Evolutionary conservation across 2,797 vertebrate genomes (phyloP).

Genomic region (Silurus lanzhouensis): DNA sequence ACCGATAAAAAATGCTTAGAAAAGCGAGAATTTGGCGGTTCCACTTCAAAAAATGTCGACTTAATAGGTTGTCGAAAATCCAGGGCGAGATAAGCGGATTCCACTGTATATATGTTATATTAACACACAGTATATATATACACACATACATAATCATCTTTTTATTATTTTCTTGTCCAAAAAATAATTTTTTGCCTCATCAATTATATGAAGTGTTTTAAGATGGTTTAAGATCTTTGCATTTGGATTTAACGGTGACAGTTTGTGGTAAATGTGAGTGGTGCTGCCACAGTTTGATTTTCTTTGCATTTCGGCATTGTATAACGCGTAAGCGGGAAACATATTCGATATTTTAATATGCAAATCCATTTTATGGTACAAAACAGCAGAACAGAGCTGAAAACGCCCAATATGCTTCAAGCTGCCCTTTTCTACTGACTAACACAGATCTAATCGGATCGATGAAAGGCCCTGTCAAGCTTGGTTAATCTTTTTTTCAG

Average conservation of each 20-base stretch:
- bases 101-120: no score
- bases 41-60: no score
- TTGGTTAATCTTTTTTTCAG: conserved; percentile 38
- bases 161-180: conserved; percentile 36
- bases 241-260: conserved; percentile 34
- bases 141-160: not conserved
- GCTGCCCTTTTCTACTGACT: conserved; percentile 21
- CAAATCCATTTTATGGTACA: not conserved
- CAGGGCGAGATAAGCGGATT: no score
- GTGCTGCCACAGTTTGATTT: not conserved
- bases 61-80: no score
- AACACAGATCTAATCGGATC: conserved; percentile 46
- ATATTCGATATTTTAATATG: conserved; percentile 4
- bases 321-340: no score
- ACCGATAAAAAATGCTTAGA: no score
- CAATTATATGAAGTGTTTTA: not conserved
- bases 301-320: conserved; percentile 12
- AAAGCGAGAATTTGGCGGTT: no score
- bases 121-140: no score
- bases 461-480: conserved; percentile 44
- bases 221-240: conserved; percentile 37
- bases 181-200: conserved; percentile 30
- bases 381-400: not conserved
- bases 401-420: not conserved
- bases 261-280: not conserved